Evolutionary conservation across 2,888 invertebrate species (phyloP).

Genomic region (Uloborus plumipes): DNA sequence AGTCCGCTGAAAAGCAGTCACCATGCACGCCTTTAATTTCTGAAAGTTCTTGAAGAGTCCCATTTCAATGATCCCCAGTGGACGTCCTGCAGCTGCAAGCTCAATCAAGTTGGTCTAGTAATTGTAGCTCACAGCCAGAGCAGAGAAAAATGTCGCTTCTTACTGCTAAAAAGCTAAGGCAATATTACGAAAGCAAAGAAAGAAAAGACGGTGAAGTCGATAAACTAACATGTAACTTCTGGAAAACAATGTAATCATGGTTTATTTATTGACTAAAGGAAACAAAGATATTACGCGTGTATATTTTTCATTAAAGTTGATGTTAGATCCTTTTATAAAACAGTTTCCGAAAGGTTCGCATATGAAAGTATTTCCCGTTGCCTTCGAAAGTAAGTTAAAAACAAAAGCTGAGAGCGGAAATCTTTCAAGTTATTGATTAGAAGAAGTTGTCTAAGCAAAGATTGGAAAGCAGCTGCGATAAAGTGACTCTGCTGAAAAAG

Average conservation of each 20-base stretch:
- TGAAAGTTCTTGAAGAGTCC: neutral
- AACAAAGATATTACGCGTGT: conserved; percentile 49
- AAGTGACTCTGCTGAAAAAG: conserved; percentile 33
- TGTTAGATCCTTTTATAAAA: conserved; percentile 30
- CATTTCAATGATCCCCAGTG: neutral
- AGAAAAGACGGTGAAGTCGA: conserved; percentile 14
- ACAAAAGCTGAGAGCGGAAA: conserved; percentile 36
- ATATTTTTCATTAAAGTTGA: conserved; percentile 53
- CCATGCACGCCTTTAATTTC: too few species aligned
- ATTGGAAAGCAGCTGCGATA: conserved; percentile 55
- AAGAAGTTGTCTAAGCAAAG: conserved; percentile 34
- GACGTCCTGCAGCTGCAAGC: conserved; percentile 8
- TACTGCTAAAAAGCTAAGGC: neutral
- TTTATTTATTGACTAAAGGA: conserved; percentile 46
- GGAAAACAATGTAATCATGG: conserved; percentile 45
- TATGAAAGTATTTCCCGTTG: conserved; percentile 33
- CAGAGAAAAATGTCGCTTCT: neutral
- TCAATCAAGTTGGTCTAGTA: conserved; percentile 41
- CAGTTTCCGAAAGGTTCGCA: conserved; percentile 10
- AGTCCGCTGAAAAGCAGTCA: too few species aligned
- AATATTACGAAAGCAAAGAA: conserved; percentile 9
- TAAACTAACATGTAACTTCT: conserved; percentile 26
- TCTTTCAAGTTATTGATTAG: conserved; percentile 58
- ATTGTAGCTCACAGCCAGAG: conserved; percentile 32
- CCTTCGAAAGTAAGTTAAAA: conserved; percentile 37